Evolutionary conservation across 1,140 invertebrate genomes (phyloP), one percentile per base, ranked within the genome.

Genomic region (Caenorhabditis tropicalis): DNA sequence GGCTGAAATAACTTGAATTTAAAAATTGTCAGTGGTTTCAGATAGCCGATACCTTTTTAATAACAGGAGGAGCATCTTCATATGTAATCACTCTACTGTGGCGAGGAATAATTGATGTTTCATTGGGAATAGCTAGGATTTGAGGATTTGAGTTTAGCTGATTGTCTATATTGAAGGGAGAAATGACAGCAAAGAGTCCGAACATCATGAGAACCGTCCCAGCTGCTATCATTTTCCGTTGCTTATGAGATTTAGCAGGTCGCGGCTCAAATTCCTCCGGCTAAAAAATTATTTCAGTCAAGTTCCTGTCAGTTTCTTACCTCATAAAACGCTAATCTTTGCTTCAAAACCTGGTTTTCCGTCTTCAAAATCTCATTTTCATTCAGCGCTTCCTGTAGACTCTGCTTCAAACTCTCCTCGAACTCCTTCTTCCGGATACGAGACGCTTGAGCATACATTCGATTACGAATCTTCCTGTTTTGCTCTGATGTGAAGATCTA

Each of bases 151-250:
- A 24, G 24, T 46, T 33, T 1, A 74, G 4, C 6, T 24, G 5
- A 21, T 43, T 74, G 7, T 43, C 21, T 7, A 74, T n/a, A 15
- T 43, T 43, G 19, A 74, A 74, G 19, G 65, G 65, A 24, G 65
- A 74, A 36, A 74, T 74, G 33, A 74, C 36, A 24, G 65, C 65
- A 43, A 74, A 39, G 43, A 74, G 33, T 46, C 65, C 65, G 12
- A 74, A 74, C 36, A 74, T 74, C 65, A 74, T 74, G 12, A 74
- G 65, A 12, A 46, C 65, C 15, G 65, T 43, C 10, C 65, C 65
- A 46, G 65, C 65, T 10, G 65, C 65, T 2, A 74, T 43, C 12
- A 74, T 43, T 43, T 43, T 74, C 36, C 33, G 43, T 12, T 43
- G 16, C 16, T 6, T 43, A 9, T 21, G 36, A 0, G 4, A 12